Evolutionary conservation across 2,888 invertebrate species (phyloP), one percentile per base, ranked within the genome.

Genomic region (Furcula furcula): DNA sequence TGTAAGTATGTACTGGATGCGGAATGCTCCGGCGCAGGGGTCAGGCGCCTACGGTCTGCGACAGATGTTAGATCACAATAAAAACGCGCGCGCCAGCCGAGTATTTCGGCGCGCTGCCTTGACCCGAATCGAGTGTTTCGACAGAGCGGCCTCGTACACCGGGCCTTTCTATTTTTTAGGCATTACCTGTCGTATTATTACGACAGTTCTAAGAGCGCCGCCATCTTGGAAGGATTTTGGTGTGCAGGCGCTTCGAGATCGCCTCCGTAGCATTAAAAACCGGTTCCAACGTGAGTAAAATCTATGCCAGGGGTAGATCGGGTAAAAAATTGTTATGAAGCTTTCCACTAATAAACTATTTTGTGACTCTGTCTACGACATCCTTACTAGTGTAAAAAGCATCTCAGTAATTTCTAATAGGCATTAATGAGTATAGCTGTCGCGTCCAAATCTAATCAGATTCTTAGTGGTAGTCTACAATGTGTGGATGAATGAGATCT

Each of bases 91-190:
- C 82, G 80, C 82, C 76, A 80, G 74, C 76, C 80, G 79, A 86
- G 82, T 87, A 88, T 87, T 88, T 88, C 87, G 87, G 87, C 84
- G 79, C 73, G 74, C 84, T 75, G 87, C 87, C 87, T 88, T 88
- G 87, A 88, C 87, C 87, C 65, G 84, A 83, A 86, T 88, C 75
- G 80, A 80, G 76, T 82, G 76, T 87, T 87, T 87, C 87, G 76
- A 83, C 87, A 87, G 80, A 84, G 72, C 84, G 87, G 79, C 87
- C 85, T 87, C 85, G 86, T 76, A 82, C 84, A 83, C 84, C 84
- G 83, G 87, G 86, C 88, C 88, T 87, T 89, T 85, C 84, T 88
- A 88, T 87, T 87, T 88, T 88, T 88, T 88, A 86, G 85, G 85
- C 77, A 86, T 86, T 86, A 87, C 87, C 85, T 87, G 86, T 86